Evolutionary conservation across 2,888 invertebrate species (phyloP).

Genomic region (Patella pellucida): DNA sequence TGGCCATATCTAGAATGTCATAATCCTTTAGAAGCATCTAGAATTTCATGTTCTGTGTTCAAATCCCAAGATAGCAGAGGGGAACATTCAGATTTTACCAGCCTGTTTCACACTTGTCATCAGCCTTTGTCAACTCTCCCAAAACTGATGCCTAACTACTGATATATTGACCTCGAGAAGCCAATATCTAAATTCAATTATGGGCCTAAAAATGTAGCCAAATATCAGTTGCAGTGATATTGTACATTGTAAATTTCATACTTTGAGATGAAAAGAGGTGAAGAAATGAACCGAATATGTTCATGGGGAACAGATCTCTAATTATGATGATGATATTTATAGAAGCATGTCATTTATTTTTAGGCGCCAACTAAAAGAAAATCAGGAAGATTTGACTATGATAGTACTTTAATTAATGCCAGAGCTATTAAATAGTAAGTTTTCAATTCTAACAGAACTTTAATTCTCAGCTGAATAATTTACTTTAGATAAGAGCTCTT

Average conservation of each 20-base stretch:
- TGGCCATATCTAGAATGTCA: neutral
- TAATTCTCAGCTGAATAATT: too few relatives aligned
- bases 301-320: too few relatives aligned
- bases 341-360: slow-evolving; percentile 19
- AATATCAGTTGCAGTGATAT: too few relatives aligned
- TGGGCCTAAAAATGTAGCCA: too few relatives aligned
- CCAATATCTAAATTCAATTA: too few relatives aligned
- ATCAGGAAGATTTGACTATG: slow-evolving; percentile 85
- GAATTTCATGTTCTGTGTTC: neutral
- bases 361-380: slow-evolving; percentile 80
- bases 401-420: slow-evolving; percentile 81
- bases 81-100: neutral
- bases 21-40: neutral
- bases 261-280: too few relatives aligned
- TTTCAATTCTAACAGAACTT: neutral
- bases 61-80: too few relatives aligned
- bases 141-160: too few relatives aligned
- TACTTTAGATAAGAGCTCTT: too few relatives aligned
- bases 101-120: neutral
- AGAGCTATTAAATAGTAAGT: slow-evolving; percentile 85
- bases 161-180: neutral
- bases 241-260: too few relatives aligned
- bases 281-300: too few relatives aligned
- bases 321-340: too few relatives aligned
- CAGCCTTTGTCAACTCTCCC: neutral